These are phyloP conservation scores for Rhizomys pruinosus DNA, from an alignment of 2,113 vertebrate species.

Conservation along the genomic window DNA sequence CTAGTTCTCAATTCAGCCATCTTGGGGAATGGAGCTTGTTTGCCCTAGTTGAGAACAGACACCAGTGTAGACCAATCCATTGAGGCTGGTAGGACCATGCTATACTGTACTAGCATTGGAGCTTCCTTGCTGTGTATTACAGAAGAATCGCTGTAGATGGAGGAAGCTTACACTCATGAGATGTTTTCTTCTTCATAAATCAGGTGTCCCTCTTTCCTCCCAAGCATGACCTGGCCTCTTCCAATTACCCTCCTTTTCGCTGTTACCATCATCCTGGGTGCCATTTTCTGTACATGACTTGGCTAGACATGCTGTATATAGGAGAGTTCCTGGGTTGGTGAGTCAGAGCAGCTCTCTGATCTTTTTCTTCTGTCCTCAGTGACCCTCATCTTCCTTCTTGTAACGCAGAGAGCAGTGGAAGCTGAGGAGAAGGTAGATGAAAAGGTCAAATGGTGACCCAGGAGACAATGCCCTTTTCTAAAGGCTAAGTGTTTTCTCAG, in stretches of 20 bases:
- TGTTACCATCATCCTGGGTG: not conserved
- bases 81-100: not conserved
- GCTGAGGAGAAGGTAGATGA: constrained; percentile 6
- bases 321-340: not conserved
- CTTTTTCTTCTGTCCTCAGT: not conserved
- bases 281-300: not conserved
- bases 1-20: not conserved
- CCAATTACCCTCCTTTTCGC: not conserved
- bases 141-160: not conserved
- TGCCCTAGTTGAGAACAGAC: not conserved
- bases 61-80: not conserved
- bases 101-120: not conserved
- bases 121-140: not conserved
- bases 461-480: constrained; percentile 62
- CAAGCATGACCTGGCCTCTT: not conserved
- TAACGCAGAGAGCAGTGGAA: not conserved
- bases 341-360: not conserved
- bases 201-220: not conserved
- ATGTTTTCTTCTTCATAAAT: not conserved
- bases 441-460: constrained; percentile 41
- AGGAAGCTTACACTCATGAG: not conserved
- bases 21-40: not conserved
- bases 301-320: not conserved
- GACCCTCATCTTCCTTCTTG: not conserved
- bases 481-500: constrained; percentile 67